These are phyloP conservation scores for Siniperca obscura DNA, from an alignment of 2,797 vertebrate genomes.

Conservation along the genomic window DNA sequence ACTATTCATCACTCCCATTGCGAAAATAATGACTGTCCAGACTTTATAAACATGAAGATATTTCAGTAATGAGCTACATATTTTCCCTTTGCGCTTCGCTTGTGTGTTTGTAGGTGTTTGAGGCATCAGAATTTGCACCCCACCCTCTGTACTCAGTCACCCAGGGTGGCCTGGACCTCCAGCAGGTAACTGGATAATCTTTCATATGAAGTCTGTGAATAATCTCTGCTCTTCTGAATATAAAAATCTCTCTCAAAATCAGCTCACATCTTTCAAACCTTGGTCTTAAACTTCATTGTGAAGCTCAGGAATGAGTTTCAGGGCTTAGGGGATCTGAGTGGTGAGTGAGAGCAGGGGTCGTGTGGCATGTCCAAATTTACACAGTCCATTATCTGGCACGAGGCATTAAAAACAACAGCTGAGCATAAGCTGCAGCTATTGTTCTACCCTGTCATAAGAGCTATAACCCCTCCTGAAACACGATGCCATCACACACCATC, in stretches of 20 bases:
- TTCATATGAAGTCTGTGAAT: slow-evolving; percentile 17
- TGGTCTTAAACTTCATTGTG: not conserved
- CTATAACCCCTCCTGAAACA: slow-evolving; percentile 76
- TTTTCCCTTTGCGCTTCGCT: slow-evolving; percentile 18
- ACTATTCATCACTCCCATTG: slow-evolving; percentile 11
- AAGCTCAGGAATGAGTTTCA: slow-evolving; percentile 31
- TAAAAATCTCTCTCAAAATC: slow-evolving; percentile 25
- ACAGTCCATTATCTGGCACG: slow-evolving; percentile 75
- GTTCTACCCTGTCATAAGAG: slow-evolving; percentile 78
- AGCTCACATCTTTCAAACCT: slow-evolving; percentile 4
- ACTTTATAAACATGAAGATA: slow-evolving; percentile 20
- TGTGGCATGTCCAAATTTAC: slow-evolving; percentile 76
- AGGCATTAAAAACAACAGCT: slow-evolving; percentile 83
- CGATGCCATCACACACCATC: slow-evolving; percentile 64
- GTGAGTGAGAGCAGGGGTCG: slow-evolving; percentile 50
- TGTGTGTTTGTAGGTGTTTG: slow-evolving; percentile 75
- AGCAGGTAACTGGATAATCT: slow-evolving; percentile 73
- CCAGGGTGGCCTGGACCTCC: slow-evolving; percentile 82
- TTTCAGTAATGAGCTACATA: slow-evolving; percentile 13
- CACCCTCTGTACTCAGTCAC: slow-evolving; percentile 82
- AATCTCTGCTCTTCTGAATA: slow-evolving; percentile 8
- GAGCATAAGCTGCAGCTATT: slow-evolving; percentile 82
- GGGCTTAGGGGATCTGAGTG: slow-evolving; percentile 40
- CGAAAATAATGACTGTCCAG: slow-evolving; percentile 16
- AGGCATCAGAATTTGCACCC: slow-evolving; percentile 80